Evolutionary conservation across 2,797 vertebrate genomes (phyloP).

Genomic region (Atherinosoma microstoma): DNA sequence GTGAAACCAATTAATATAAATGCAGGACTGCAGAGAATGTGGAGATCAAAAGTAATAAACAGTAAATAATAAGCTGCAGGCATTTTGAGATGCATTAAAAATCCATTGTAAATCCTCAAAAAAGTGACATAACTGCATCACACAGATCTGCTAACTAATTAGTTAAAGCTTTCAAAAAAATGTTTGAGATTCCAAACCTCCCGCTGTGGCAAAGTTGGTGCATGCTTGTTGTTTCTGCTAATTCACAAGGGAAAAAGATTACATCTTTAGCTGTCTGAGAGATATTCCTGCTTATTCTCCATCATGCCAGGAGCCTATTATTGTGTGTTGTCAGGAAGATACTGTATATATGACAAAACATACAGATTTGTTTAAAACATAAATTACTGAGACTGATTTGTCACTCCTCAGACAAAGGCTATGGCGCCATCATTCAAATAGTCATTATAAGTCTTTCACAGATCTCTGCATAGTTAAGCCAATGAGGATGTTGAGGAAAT

Average conservation of each 20-base stretch:
- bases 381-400: constrained; percentile 15
- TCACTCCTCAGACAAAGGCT: constrained; percentile 30
- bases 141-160: constrained; percentile 54
- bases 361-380: constrained; percentile 30
- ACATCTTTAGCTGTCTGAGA: constrained; percentile 49
- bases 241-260: constrained; percentile 45
- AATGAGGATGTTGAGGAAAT: constrained; percentile 67
- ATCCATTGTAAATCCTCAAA: constrained; percentile 37
- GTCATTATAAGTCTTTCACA: constrained; percentile 31
- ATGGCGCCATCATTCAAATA: constrained; percentile 13
- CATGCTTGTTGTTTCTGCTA: constrained; percentile 44
- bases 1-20: constrained; percentile 49
- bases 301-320: constrained; percentile 51
- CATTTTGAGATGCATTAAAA: constrained; percentile 47
- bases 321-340: constrained; percentile 45
- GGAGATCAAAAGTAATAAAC: constrained; percentile 42
- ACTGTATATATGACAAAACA: constrained; percentile 39
- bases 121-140: constrained; percentile 54
- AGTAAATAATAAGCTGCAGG: constrained; percentile 41
- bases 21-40: constrained; percentile 30
- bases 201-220: background rate
- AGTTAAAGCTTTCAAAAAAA: constrained; percentile 44
- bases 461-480: constrained; percentile 50
- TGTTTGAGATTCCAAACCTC: constrained; percentile 43
- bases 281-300: constrained; percentile 46